Evolutionary conservation across 2,797 vertebrate species (phyloP).

Genomic region (Coluber constrictor): DNA sequence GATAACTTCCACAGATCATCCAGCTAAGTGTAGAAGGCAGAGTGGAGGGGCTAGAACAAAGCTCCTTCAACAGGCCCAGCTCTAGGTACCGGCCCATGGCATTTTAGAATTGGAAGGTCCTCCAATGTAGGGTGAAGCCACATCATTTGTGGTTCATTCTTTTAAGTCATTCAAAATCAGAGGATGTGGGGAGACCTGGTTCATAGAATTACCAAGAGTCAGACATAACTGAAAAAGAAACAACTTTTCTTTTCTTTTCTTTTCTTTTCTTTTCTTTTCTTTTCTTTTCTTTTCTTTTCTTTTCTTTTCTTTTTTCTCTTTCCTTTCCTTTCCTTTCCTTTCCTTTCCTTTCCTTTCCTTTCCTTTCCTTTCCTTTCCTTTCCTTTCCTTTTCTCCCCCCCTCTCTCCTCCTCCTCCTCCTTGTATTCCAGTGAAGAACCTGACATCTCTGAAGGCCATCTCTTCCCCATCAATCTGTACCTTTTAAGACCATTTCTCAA

Average conservation of each 20-base stretch:
- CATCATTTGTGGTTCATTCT: neutral
- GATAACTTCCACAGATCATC: neutral
- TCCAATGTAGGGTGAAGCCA: neutral
- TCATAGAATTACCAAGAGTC: no score
- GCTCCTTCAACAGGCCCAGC: neutral
- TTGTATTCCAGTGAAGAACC: neutral
- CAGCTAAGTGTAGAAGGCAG: neutral
- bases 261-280: no score
- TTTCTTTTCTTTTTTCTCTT: no score
- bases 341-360: rapidly evolving
- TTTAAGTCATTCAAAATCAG: no score
- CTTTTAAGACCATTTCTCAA: neutral
- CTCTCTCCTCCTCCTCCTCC: no score
- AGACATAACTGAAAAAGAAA: no score
- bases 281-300: no score
- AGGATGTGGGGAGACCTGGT: no score
- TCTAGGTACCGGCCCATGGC: neutral
- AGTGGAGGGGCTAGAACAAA: neutral
- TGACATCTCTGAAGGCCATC: neutral
- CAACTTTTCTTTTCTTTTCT: no score
- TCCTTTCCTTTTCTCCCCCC: no score
- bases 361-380: no score
- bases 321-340: rapidly evolving
- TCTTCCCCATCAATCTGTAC: neutral
- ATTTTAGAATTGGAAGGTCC: neutral